A percentile compares a stretch with the other conserved stretches of the same genome.
Evolutionary conservation across 2,797 vertebrate species (phyloP).

Genomic region (Pogonophryne albipinna): DNA sequence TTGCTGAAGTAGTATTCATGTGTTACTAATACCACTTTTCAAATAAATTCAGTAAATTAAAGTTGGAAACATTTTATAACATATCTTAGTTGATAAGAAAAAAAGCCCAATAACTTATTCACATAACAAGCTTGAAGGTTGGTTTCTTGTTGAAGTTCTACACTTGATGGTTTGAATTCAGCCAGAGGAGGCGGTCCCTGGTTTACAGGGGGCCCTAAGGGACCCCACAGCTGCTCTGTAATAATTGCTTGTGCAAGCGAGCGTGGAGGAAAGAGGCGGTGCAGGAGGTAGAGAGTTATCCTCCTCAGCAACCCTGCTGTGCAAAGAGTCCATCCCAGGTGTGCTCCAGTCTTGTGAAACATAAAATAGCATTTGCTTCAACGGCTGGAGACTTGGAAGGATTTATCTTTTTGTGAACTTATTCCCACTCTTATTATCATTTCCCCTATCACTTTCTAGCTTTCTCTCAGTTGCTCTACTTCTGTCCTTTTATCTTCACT

Average conservation of each 20-base stretch:
- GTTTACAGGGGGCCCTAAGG: conserved; percentile 62
- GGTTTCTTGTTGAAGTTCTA: conserved; percentile 20
- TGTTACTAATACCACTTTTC: no score
- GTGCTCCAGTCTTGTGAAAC: conserved; percentile 66
- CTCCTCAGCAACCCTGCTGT: conserved; percentile 62
- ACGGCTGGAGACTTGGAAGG: conserved; percentile 60
- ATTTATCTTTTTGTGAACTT: conserved; percentile 41
- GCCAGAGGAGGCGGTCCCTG: conserved; percentile 58
- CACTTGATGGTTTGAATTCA: conserved; percentile 23
- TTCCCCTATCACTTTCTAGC: conserved; percentile 7
- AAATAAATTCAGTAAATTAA: no score
- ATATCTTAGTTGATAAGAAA: no score
- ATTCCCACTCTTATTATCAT: conserved; percentile 55
- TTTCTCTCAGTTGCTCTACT: conserved; percentile 8
- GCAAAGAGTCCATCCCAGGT: conserved; percentile 69
- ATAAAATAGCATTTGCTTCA: conserved; percentile 78
- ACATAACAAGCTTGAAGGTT: no score
- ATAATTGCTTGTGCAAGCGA: conserved; percentile 77
- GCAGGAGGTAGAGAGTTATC: conserved; percentile 52
- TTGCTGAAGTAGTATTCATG: no score
- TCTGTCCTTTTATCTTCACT: background rate
- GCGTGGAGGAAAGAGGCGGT: conserved; percentile 48
- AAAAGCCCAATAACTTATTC: no score
- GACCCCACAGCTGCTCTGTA: conserved; percentile 80
- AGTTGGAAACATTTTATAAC: no score